Conservation (phyloP, 2,797 vertebrate species). For the Eremophila alpestris region DNA sequence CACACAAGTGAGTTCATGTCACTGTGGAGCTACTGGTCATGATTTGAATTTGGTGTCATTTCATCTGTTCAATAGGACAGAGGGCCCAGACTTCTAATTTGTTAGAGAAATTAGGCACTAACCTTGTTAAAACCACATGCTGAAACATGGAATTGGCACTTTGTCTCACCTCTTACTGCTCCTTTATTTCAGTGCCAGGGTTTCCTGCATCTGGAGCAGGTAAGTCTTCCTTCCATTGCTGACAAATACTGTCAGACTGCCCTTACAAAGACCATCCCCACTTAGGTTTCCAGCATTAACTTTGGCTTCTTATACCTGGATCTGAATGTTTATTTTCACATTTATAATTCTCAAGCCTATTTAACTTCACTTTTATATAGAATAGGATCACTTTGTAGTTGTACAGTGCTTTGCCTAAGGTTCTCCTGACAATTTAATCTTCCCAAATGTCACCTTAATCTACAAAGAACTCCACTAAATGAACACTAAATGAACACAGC, state of each 20-base stretch:
- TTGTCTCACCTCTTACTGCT: neutral
- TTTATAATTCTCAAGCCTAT: neutral
- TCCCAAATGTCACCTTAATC: neutral
- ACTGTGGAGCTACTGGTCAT: neutral
- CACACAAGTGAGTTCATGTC: neutral
- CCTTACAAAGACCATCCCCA: neutral
- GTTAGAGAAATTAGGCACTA: conserved; percentile 23
- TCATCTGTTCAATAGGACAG: neutral
- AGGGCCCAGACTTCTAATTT: conserved; percentile 31
- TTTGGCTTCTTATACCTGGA: neutral
- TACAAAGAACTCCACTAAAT: neutral
- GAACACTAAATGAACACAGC: neutral
- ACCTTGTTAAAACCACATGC: neutral
- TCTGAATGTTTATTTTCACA: neutral
- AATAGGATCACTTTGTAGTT: neutral
- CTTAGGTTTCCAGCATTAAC: neutral
- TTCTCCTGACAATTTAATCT: neutral
- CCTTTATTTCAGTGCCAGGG: neutral
- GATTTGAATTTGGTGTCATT: conserved; percentile 33
- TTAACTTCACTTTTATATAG: neutral
- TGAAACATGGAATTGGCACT: neutral
- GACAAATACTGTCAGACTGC: neutral
- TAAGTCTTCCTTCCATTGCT: neutral
- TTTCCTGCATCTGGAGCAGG: neutral
- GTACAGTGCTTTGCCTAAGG: neutral